Conservation (phyloP, 2,797 vertebrate species). For the Parauchenoglanis punctatus region DNA sequence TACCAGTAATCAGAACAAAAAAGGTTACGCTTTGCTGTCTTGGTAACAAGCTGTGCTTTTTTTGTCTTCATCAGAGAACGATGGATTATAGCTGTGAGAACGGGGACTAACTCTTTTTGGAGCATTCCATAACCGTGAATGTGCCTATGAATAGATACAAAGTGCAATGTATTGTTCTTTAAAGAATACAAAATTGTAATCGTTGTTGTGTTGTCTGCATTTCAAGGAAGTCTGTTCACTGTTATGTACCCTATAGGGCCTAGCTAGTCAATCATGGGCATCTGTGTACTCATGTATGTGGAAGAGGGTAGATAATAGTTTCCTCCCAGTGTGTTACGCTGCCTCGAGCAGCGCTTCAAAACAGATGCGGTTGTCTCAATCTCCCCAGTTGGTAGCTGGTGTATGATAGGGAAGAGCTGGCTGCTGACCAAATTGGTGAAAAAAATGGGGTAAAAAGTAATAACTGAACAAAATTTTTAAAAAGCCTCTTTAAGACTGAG, state of each 20-base stretch:
- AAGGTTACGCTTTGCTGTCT: neutral
- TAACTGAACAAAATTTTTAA: neutral
- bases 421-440: neutral
- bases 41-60: neutral
- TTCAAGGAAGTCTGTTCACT: neutral
- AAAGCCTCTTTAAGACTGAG: neutral
- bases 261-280: neutral
- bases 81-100: neutral
- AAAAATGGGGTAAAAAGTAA: neutral
- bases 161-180: neutral
- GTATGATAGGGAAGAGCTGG: neutral
- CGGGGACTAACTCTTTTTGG: neutral
- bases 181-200: neutral
- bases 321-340: neutral
- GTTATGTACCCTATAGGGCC: neutral
- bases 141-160: neutral
- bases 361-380: neutral
- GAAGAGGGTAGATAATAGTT: neutral
- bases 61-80: neutral
- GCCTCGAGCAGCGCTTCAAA: neutral
- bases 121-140: neutral
- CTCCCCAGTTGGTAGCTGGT: neutral
- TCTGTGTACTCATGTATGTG: neutral
- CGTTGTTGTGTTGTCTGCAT: neutral
- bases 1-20: neutral